A percentile compares a stretch with the other conserved stretches of the same genome.
These are phyloP conservation scores for Epirrhoe alternata DNA, from an alignment of 2,888 invertebrate species.

Conservation along the genomic window DNA sequence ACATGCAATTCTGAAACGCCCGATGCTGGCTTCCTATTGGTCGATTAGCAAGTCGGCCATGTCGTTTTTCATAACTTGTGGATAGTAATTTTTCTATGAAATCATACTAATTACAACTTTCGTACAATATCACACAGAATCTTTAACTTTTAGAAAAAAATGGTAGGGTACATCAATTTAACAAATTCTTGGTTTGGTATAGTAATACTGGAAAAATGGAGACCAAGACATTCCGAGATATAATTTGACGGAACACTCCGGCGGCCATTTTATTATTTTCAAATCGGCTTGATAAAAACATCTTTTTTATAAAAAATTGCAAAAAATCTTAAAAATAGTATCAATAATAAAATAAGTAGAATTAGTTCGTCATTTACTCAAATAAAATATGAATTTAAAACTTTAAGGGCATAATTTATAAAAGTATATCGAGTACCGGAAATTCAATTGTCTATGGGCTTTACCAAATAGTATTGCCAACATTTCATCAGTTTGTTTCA, in stretches of 20 bases:
- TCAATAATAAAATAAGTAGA: background rate
- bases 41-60: constrained; percentile 88
- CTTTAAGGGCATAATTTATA: background rate
- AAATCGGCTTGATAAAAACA: constrained; percentile 43
- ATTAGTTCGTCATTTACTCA: background rate
- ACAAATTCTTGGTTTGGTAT: constrained; percentile 21
- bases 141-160: constrained; percentile 2
- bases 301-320: constrained; percentile 20
- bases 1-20: constrained; percentile 88
- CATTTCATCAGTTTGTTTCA: no score
- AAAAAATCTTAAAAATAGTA: background rate
- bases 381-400: background rate
- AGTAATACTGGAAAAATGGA: constrained; percentile 34
- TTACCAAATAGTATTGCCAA: no score
- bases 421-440: background rate
- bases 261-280: constrained; percentile 62
- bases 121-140: constrained; percentile 9
- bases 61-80: constrained; percentile 76
- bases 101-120: background rate
- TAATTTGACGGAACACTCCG: constrained; percentile 43
- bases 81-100: constrained; percentile 61
- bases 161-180: constrained; percentile 10
- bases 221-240: constrained; percentile 34
- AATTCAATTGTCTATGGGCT: no score
- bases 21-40: constrained; percentile 90